Evolutionary conservation across 2,113 vertebrate species (phyloP), one percentile per base, ranked within the genome.

Genomic region (Cryptotis parvus): DNA sequence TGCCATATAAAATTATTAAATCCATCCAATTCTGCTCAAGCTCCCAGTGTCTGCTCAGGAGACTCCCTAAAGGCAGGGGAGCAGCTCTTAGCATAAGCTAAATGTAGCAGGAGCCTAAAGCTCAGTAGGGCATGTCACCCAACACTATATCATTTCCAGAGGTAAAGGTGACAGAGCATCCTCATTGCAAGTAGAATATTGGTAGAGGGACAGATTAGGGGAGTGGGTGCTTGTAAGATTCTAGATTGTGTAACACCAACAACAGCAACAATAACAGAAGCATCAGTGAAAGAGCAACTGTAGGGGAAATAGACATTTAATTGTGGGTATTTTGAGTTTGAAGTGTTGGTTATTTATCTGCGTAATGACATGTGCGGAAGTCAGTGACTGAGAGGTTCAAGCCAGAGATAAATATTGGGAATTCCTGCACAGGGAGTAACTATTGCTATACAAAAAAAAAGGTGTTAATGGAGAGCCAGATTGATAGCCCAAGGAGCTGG

Each of bases 71-170:
- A n/a, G n/a, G n/a, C n/a, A n/a, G n/a, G n/a, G n/a, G n/a, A n/a
- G n/a, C n/a, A n/a, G n/a, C n/a, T n/a, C n/a, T n/a, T n/a, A n/a
- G n/a, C n/a, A n/a, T n/a, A n/a, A n/a, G n/a, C n/a, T n/a, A n/a
- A n/a, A n/a, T n/a, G n/a, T n/a, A n/a, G n/a, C n/a, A n/a, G n/a
- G n/a, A n/a, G n/a, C n/a, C n/a, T n/a, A n/a, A n/a, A n/a, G n/a
- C n/a, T n/a, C n/a, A n/a, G n/a, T n/a, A n/a, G n/a, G n/a, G n/a
- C n/a, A n/a, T n/a, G n/a, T n/a, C n/a, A n/a, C n/a, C n/a, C n/a
- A n/a, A n/a, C n/a, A n/a, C n/a, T n/a, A n/a, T 49, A 83, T 69
- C 37, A 4, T 69, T 95, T 92, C 84, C 74, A 72, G 74, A 74
- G 45, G 78, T 76, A 80, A 81, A 94, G 58, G 69, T 55, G 39